Evolutionary conservation across 2,888 invertebrate species (phyloP).

Genomic region (Epistrophe eligans): DNA sequence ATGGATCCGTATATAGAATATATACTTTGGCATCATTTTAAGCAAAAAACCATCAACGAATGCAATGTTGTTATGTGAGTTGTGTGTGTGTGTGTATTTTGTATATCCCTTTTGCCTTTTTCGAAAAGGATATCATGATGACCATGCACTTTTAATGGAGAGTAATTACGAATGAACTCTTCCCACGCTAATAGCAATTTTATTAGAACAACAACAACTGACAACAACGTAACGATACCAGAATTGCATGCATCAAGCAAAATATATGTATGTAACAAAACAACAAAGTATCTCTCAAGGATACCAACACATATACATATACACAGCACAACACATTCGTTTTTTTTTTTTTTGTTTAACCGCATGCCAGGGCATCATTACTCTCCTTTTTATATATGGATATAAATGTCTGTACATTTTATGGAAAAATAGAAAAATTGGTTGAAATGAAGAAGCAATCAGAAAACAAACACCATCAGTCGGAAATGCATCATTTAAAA

Average conservation of each 20-base stretch:
- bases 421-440: background rate
- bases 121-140: slow-evolving; percentile 44
- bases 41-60: slow-evolving; percentile 3
- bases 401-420: background rate
- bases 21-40: slow-evolving; percentile 34
- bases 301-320: background rate
- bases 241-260: background rate
- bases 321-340: background rate
- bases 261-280: background rate
- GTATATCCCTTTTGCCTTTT: slow-evolving; percentile 6
- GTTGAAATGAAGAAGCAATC: slow-evolving; percentile 52
- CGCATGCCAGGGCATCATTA: slow-evolving; percentile 5
- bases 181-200: slow-evolving; percentile 70
- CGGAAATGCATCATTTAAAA: slow-evolving; percentile 42
- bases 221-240: slow-evolving; percentile 17
- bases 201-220: slow-evolving; percentile 52
- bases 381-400: background rate
- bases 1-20: background rate
- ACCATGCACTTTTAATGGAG: slow-evolving; percentile 69
- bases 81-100: background rate
- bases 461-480: slow-evolving; percentile 53
- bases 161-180: slow-evolving; percentile 68
- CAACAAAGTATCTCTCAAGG: slow-evolving; percentile 20
- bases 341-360: slow-evolving; percentile 29
- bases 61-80: background rate